Conservation (phyloP, 2,888 invertebrate species). For the Leptinotarsa haldemani region DNA sequence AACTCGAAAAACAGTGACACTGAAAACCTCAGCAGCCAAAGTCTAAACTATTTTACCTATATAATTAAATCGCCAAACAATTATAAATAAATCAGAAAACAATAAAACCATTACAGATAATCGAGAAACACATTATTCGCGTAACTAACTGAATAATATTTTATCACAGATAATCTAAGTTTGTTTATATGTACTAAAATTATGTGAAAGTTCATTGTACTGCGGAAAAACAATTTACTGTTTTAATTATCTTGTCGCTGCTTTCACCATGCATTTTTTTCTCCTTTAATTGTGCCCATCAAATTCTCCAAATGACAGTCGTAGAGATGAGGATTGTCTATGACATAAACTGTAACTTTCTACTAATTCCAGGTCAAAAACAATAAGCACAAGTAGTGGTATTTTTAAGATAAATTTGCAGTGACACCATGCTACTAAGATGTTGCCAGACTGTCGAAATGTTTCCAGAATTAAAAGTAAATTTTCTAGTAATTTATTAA, state of each 20-base stretch:
- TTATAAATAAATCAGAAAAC: background rate
- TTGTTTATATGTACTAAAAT: background rate
- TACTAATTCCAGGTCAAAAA: background rate
- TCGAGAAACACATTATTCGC: background rate
- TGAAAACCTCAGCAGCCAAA: no score
- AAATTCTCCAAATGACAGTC: background rate
- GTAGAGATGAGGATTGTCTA: background rate
- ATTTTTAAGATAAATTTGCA: no score
- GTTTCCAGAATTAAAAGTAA: no score
- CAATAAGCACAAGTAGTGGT: background rate
- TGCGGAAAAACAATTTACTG: background rate
- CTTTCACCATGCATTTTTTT: background rate
- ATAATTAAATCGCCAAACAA: no score
- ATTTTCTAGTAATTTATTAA: no score
- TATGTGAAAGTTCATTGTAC: background rate
- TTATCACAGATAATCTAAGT: background rate
- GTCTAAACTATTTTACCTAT: no score
- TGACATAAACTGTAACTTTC: background rate
- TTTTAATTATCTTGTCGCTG: background rate
- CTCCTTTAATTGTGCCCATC: background rate
- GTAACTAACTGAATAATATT: background rate
- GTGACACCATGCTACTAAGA: no score
- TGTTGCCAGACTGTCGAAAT: no score
- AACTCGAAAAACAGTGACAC: no score
- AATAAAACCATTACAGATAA: background rate